Evolutionary conservation across 2,888 invertebrate species (phyloP).

Genomic region (Listrodromus nycthemerus): DNA sequence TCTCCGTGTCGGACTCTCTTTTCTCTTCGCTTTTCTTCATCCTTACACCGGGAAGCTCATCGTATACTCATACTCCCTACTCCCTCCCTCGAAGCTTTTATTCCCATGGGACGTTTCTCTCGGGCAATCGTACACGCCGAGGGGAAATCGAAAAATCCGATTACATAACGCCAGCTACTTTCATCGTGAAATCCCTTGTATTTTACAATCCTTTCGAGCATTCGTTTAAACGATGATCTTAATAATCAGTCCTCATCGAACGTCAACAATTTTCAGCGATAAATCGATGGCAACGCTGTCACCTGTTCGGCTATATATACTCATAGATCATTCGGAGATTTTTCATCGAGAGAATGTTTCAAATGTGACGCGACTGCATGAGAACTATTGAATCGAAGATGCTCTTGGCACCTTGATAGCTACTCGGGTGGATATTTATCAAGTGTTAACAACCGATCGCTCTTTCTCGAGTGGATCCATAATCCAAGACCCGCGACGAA

Average conservation of each 20-base stretch:
- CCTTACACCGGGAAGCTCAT: conserved; percentile 4
- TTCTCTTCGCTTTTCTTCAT: conserved; percentile 41
- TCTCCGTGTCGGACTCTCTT: conserved; percentile 8
- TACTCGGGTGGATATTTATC: conserved; percentile 19
- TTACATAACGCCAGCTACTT: conserved; percentile 65
- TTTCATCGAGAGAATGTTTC: background rate
- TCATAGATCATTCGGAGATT: background rate
- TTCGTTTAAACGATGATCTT: background rate
- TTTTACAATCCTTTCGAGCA: background rate
- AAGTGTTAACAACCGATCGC: conserved; percentile 44
- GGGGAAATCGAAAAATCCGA: conserved; percentile 73
- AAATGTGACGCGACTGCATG: background rate
- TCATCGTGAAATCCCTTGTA: background rate
- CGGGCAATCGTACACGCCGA: conserved; percentile 72
- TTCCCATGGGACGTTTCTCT: conserved; percentile 7
- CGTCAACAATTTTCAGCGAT: background rate
- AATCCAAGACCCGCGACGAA: conserved; percentile 33
- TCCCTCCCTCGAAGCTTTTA: background rate
- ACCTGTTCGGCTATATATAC: background rate
- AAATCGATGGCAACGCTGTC: background rate
- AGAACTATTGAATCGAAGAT: conserved; percentile 7
- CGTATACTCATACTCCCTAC: background rate
- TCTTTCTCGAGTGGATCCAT: conserved; percentile 23
- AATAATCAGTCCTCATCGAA: background rate
- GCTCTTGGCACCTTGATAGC: conserved; percentile 25